Percentiles rank a stretch among this genome's conserved stretches.
phyloP scores from a whole-genome alignment of 2,888 invertebrate species.

The Cheilosia vernalis region DNA sequence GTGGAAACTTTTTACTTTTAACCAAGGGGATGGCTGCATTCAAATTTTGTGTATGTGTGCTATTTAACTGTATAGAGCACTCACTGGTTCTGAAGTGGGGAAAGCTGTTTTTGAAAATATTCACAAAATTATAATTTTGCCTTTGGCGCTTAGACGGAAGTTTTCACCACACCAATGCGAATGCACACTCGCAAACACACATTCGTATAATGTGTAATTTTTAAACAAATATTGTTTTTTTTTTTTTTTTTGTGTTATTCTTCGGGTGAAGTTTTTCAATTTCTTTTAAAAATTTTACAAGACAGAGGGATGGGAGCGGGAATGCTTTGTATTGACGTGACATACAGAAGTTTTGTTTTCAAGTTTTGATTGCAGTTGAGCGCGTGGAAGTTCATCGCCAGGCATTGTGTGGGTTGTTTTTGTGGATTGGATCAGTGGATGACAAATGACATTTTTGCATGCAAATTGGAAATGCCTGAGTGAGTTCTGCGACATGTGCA shows the following conservation, averaged over 20 bases:
- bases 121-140: conserved; percentile 64
- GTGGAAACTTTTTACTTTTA: conserved; percentile 52
- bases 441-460: conserved; percentile 27
- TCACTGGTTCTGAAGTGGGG: not conserved
- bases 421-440: conserved; percentile 5
- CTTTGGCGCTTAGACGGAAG: conserved; percentile 60
- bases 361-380: conserved; percentile 60
- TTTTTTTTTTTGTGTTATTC: conserved; percentile 7
- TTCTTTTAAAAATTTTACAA: conserved; percentile 48
- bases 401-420: not conserved
- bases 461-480: conserved; percentile 18
- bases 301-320: not conserved
- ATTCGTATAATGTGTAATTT: conserved; percentile 44
- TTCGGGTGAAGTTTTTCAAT: conserved; percentile 62
- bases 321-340: conserved; percentile 1
- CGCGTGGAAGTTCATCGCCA: conserved; percentile 6
- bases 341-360: conserved; percentile 36
- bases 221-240: conserved; percentile 37
- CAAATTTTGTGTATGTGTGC: conserved; percentile 31
- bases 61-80: conserved; percentile 6
- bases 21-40: not conserved
- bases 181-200: not conserved
- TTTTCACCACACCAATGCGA: conserved; percentile 25
- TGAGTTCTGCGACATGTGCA: not conserved
- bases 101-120: conserved; percentile 31